Evolutionary conservation across 2,888 invertebrate species (phyloP).

Genomic region (Lasiommata megera): DNA sequence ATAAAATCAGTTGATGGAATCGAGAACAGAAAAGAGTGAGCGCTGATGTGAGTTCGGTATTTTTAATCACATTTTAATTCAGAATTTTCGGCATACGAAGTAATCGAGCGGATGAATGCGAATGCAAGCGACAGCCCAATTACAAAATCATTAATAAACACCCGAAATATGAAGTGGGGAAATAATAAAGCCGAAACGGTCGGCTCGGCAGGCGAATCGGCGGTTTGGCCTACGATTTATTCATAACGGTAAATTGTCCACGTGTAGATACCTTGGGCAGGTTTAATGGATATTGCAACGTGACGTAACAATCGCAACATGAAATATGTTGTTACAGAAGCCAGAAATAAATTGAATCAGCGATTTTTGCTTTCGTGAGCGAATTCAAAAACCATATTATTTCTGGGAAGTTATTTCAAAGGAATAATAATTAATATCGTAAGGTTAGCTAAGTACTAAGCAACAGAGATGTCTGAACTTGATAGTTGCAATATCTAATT

Average conservation of each 20-base stretch:
- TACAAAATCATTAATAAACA: conserved; percentile 72
- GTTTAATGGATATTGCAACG: too few relatives aligned
- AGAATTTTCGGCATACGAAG: conserved; percentile 33
- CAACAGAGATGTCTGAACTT: too few relatives aligned
- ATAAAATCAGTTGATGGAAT: conserved; percentile 2
- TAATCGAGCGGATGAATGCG: conserved; percentile 54
- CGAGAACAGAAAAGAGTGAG: conserved; percentile 9
- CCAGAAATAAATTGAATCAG: too few relatives aligned
- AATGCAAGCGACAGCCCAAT: conserved; percentile 62
- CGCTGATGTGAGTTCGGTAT: conserved; percentile 5
- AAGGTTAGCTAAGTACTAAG: too few relatives aligned
- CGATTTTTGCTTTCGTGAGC: too few relatives aligned
- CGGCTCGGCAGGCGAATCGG: conserved; percentile 46
- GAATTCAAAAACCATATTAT: too few relatives aligned
- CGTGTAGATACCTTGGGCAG: conserved; percentile 36
- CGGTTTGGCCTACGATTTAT: conserved; percentile 46
- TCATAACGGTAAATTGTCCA: conserved; percentile 57
- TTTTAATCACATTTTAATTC: conserved; percentile 34
- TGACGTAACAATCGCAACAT: too few relatives aligned
- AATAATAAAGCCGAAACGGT: conserved; percentile 34
- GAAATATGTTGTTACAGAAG: too few relatives aligned
- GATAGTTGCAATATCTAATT: too few relatives aligned
- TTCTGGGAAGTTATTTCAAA: too few relatives aligned
- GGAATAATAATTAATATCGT: too few relatives aligned
- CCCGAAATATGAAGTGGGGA: conserved; percentile 65